These are phyloP conservation scores for Acyrthosiphon pisum DNA, from an alignment of 1,140 invertebrate species.

Conservation along the genomic window DNA sequence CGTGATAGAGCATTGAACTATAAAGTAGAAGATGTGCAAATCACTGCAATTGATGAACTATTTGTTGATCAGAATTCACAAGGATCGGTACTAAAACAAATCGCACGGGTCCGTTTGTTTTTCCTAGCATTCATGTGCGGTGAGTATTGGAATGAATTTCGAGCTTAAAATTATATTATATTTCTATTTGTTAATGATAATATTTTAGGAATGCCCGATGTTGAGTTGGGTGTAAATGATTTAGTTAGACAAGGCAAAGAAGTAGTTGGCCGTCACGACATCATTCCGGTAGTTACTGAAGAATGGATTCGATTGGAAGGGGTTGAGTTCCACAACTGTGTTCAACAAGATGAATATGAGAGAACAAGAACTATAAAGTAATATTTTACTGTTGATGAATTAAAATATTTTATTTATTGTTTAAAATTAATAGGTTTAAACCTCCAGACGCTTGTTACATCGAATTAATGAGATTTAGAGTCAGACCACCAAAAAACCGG, in stretches of 20 bases:
- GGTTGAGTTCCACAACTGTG: constrained; percentile 92
- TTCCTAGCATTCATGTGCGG: constrained; percentile 91
- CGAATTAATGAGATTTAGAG: constrained; percentile 94
- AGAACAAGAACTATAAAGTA: constrained; percentile 90
- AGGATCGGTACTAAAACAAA: constrained; percentile 87
- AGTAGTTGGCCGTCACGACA: constrained; percentile 98
- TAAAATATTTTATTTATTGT: constrained; percentile 23
- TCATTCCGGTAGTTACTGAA: constrained; percentile 98
- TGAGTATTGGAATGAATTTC: constrained; percentile 60
- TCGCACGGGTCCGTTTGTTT: constrained; percentile 93
- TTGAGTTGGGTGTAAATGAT: constrained; percentile 98
- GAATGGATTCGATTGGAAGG: constrained; percentile 98
- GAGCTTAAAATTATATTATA: not conserved
- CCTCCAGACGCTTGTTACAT: constrained; percentile 99
- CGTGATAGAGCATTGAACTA: constrained; percentile 90
- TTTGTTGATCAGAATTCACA: constrained; percentile 90
- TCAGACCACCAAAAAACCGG: constrained; percentile 93
- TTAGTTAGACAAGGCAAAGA: constrained; percentile 95
- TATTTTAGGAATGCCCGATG: constrained; percentile 85
- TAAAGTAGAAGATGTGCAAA: constrained; percentile 97
- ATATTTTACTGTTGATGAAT: not conserved
- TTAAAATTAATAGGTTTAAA: constrained; percentile 76
- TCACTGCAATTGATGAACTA: constrained; percentile 95
- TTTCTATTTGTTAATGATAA: not conserved
- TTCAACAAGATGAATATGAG: constrained; percentile 91